Base-by-base conservation (phyloP, 1,140 invertebrate genomes). In the Pachyrhynchus sulphureomaculatus region DNA sequence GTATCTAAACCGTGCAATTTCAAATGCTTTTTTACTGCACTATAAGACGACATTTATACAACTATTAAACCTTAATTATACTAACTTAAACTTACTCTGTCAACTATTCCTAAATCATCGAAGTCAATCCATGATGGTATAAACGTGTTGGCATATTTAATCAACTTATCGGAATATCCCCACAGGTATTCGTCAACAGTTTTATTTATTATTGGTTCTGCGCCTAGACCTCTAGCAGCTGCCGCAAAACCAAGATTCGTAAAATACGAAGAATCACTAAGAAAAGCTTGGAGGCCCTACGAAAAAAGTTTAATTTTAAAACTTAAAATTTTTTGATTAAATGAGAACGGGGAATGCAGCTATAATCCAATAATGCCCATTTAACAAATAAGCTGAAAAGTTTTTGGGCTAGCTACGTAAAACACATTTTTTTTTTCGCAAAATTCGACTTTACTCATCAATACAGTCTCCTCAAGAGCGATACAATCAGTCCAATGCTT, bases 161-260 rank as follows among this genome's bases (percentile, higher is more conserved):
- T 83, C 0, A 93, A 66, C 1, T 81, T 77, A 74, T 95, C 92
- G 2, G 91, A 82, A 68, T 93, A 95, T 0, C 94, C 94, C 89
- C 90, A 96, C 2, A 95, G 75, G 57, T 92, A 85, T 2, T 95
- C 86, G 15, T 89, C 75, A 0, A 91, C 84, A 0, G 83, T 83
- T 26, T 90, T 68, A 1, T 84, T 83, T 21, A 87, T 77, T 68
- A 96, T 87, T 0, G 90, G 80, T 70, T 87, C 79, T 10, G 88
- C 81, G 15, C 85, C 80, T 1, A 89, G 64, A 4, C 81, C 77
- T 37, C 79, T 80, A 1, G 86, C 77, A 23, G 91, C 72, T 20
- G 86, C 81, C 18, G 82, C 80, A 0, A 90, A 76, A 0, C 83
- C 86, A 23, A 84, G 77, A 41, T 88, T 88, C 0, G 83, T 77